phyloP scores from a whole-genome alignment of 1,140 invertebrate genomes.

The Tetramorium simillimum region DNA sequence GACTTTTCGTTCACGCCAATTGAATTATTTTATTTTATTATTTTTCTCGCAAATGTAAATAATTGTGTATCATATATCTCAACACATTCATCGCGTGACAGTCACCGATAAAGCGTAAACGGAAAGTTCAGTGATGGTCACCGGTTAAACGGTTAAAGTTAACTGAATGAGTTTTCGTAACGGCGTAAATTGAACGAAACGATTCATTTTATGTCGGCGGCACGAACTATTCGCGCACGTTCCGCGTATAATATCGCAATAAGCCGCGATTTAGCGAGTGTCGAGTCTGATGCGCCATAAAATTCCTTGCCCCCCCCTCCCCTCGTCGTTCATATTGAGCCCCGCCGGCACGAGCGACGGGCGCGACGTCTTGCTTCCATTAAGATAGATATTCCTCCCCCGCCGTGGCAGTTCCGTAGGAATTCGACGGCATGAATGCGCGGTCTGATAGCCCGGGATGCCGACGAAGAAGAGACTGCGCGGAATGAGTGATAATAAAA shows the following conservation, averaged over 20 bases:
- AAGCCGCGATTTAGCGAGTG: conserved; percentile 36
- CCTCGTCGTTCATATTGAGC: conserved; percentile 32
- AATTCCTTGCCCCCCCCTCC: background rate
- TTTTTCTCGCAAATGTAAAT: no score
- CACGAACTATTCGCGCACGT: background rate
- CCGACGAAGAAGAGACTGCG: conserved; percentile 24
- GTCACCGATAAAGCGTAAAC: no score
- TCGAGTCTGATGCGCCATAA: conserved; percentile 25
- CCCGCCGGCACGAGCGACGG: conserved; percentile 40
- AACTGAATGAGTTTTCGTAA: background rate
- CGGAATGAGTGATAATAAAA: conserved; percentile 64
- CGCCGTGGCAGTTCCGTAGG: conserved; percentile 31
- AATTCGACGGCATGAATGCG: conserved; percentile 51
- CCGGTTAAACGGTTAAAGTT: background rate
- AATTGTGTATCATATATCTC: no score
- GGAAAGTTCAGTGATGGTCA: no score
- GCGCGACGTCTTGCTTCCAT: conserved; percentile 47
- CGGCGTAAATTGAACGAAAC: background rate
- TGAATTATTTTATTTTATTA: no score
- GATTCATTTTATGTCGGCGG: conserved; percentile 1
- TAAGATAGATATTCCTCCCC: conserved; percentile 49
- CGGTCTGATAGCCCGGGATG: conserved; percentile 26
- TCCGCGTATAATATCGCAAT: conserved; percentile 24
- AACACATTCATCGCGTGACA: no score
- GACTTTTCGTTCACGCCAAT: no score